Evolutionary conservation across 2,797 vertebrate genomes (phyloP), one percentile per base, ranked within the genome.

Genomic region (Microctenopoma stevenorrisi): DNA sequence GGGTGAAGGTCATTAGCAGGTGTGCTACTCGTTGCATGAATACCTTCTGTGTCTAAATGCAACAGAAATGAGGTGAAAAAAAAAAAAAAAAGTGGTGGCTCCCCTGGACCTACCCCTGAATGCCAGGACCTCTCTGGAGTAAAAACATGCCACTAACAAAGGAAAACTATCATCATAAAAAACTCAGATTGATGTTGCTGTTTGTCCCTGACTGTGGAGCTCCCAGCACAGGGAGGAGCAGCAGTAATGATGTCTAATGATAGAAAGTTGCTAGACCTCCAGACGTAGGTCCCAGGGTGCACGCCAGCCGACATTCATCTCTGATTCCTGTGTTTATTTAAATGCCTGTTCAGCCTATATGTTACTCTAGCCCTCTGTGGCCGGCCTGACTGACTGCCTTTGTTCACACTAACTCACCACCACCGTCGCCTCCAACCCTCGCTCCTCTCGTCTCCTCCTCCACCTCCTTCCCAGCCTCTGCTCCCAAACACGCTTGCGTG

Each of bases 361-460:
- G 76, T 80, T 75, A 70, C 72, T 76, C 46, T 55, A 68, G 66
- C 70, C 52, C 64, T 75, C 28, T 72, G 73, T 78, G 86, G 70
- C 81, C 81, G 82, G 67, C 46, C 76, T 82, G 68, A 86, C 83
- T 86, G 83, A 68, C 78, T 74, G 60, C 26, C 79, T 76, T 83
- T 86, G 83, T 89, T 86, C 82, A 56, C 61, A 58, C 49, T 66
- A 69, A 56, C 50, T 74, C 68, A 63, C 66, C 64, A 50, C 44
- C 46, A 64, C 18, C 57, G 33, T 46, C 54, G 30, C 3, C 72
- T 16, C 38, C 50, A 38, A 1, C 46, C 44, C 37, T 14, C 33
- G 46, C 22, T 52, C 54, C 56, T 44, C 48, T 63, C 43, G 3
- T 46, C 42, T 38, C 37, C 66, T 22, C 43, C 61, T 44, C 40